Evolutionary conservation across 2,797 vertebrate genomes (phyloP).

Genomic region (Melanotaenia boesemani): DNA sequence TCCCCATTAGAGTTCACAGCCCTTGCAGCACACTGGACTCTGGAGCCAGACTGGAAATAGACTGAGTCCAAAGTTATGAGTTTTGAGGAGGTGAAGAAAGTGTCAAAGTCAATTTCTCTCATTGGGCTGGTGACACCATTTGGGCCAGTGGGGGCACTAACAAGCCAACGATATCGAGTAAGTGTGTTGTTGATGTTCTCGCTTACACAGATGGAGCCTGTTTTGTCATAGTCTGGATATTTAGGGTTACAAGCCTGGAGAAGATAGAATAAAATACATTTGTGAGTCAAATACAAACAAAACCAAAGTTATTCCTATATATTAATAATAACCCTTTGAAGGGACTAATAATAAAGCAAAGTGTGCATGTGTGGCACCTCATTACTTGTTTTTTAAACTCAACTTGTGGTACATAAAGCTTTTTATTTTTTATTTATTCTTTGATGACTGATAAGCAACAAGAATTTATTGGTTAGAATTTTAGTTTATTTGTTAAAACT

Average conservation of each 20-base stretch:
- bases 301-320: slow-evolving; percentile 17
- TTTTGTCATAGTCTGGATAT: slow-evolving; percentile 92
- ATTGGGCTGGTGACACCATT: slow-evolving; percentile 95
- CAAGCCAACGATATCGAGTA: slow-evolving; percentile 93
- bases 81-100: slow-evolving; percentile 97
- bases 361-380: slow-evolving; percentile 2
- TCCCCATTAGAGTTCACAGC: slow-evolving; percentile 91
- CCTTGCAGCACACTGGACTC: slow-evolving; percentile 93
- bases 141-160: slow-evolving; percentile 88
- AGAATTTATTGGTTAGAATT: neutral
- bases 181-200: slow-evolving; percentile 94
- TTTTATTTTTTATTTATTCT: slow-evolving; percentile 32
- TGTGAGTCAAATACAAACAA: slow-evolving; percentile 9
- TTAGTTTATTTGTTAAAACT: slow-evolving; percentile 30
- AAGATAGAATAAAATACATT: neutral
- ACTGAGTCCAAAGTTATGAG: slow-evolving; percentile 93
- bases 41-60: slow-evolving; percentile 94
- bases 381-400: slow-evolving; percentile 20
- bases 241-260: slow-evolving; percentile 94
- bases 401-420: slow-evolving; percentile 8
- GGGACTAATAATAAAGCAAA: slow-evolving; percentile 20
- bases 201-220: slow-evolving; percentile 91
- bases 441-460: slow-evolving; percentile 2
- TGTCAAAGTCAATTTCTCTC: slow-evolving; percentile 94
- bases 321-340: slow-evolving; percentile 8